Conservation (phyloP, 2,113 vertebrate species). For the Salminus brasiliensis region DNA sequence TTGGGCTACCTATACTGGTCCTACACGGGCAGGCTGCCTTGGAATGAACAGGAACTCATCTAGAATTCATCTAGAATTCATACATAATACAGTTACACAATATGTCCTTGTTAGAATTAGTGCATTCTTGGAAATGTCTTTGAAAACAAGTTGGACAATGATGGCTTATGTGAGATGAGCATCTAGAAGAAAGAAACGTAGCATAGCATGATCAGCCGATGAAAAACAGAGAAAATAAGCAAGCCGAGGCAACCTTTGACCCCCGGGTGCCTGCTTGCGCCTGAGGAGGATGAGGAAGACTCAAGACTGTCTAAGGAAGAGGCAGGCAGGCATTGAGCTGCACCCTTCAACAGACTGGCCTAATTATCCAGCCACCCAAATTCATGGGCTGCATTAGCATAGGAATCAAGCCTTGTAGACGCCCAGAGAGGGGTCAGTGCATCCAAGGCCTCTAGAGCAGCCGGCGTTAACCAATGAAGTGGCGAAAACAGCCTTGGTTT, state of each 20-base stretch:
- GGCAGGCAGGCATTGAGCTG: neutral
- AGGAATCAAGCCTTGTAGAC: neutral
- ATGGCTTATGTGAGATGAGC: neutral
- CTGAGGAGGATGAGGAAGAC: neutral
- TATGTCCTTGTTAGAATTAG: too few relatives aligned
- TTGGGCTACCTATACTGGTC: too few relatives aligned
- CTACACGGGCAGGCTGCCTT: too few relatives aligned
- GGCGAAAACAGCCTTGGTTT: neutral
- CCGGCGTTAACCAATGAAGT: neutral
- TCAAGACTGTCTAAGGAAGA: neutral
- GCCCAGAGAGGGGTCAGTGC: neutral
- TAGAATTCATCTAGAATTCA: too few relatives aligned
- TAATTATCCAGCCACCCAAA: conserved; percentile 32
- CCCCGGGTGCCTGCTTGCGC: neutral
- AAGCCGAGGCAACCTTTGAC: neutral
- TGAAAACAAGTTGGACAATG: neutral
- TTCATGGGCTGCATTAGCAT: neutral
- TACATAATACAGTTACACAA: too few relatives aligned
- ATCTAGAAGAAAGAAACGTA: neutral
- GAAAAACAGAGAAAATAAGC: neutral
- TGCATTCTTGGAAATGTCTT: neutral
- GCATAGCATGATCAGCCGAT: neutral
- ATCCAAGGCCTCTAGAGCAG: neutral
- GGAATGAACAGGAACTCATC: too few relatives aligned
- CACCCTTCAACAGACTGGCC: neutral